Percentiles rank a stretch among this genome's conserved stretches.
These are phyloP conservation scores for Spialia ferax DNA, from an alignment of 2,888 invertebrate species.

Conservation along the genomic window DNA sequence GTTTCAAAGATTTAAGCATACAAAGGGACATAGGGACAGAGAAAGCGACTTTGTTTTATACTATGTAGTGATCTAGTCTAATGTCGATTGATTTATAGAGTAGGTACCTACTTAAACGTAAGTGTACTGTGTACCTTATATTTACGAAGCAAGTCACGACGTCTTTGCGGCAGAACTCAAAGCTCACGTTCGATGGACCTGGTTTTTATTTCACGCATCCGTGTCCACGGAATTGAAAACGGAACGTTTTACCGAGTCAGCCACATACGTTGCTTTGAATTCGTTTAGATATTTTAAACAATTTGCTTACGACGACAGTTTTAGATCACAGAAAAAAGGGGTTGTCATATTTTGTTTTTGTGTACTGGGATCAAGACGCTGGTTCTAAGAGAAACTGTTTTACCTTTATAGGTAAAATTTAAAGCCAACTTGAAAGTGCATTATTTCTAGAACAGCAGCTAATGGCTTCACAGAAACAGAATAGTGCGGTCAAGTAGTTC, in stretches of 20 bases:
- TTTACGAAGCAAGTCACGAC: conserved; percentile 15
- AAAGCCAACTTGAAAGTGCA: background rate
- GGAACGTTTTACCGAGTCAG: conserved; percentile 18
- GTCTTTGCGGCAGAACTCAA: background rate
- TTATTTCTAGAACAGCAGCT: background rate
- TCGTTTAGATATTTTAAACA: conserved; percentile 24
- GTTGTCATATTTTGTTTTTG: background rate
- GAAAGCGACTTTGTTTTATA: too few relatives aligned
- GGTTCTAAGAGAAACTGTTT: background rate
- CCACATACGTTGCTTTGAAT: background rate
- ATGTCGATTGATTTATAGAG: too few relatives aligned
- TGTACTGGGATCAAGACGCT: background rate
- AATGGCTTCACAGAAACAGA: background rate
- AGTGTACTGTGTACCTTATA: too few relatives aligned
- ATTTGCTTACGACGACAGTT: background rate
- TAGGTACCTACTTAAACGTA: too few relatives aligned
- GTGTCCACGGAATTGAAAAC: conserved; percentile 28
- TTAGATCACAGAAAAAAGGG: too few relatives aligned
- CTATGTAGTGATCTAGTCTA: too few relatives aligned
- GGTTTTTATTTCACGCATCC: conserved; percentile 30
- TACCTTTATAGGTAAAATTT: background rate
- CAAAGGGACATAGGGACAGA: too few relatives aligned
- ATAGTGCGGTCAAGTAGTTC: background rate
- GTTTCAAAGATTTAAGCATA: too few relatives aligned
- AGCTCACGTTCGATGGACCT: conserved; percentile 16